These are phyloP conservation scores for Charaxes varanes DNA, from an alignment of 1,140 invertebrate species.

Conservation along the genomic window DNA sequence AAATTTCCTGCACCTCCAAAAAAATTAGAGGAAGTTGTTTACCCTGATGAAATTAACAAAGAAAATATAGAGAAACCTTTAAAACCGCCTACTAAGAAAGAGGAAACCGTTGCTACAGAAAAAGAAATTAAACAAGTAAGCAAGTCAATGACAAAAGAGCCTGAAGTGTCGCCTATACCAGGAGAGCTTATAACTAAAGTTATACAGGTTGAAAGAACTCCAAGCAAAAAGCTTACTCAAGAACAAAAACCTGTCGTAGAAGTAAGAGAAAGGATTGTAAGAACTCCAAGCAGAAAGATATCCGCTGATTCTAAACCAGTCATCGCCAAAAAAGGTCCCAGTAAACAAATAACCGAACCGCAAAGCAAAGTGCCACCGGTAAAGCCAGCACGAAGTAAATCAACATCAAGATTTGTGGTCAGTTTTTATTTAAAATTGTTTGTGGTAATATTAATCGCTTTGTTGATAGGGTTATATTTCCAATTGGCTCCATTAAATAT, in stretches of 20 bases:
- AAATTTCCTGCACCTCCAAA: slow-evolving; percentile 45
- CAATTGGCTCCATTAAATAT: slow-evolving; percentile 25
- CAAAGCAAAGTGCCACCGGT: slow-evolving; percentile 59
- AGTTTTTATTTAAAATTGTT: slow-evolving; percentile 60
- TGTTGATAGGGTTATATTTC: slow-evolving; percentile 58
- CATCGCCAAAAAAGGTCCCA: slow-evolving; percentile 34
- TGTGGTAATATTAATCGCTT: slow-evolving; percentile 50
- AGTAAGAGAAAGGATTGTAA: slow-evolving; percentile 58
- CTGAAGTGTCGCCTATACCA: slow-evolving; percentile 26
- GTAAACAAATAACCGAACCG: slow-evolving; percentile 33
- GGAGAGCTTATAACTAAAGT: slow-evolving; percentile 60
- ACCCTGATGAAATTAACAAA: slow-evolving; percentile 45
- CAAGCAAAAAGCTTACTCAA: slow-evolving; percentile 51
- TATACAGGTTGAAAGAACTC: slow-evolving; percentile 60
- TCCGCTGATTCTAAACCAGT: slow-evolving; percentile 39
- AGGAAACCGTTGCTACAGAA: slow-evolving; percentile 36
- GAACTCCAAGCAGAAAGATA: slow-evolving; percentile 59
- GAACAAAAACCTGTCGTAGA: slow-evolving; percentile 60
- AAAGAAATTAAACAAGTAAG: slow-evolving; percentile 29
- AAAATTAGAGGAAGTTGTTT: slow-evolving; percentile 54
- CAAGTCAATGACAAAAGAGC: slow-evolving; percentile 25
- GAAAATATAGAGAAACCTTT: slow-evolving; percentile 25
- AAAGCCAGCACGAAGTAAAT: slow-evolving; percentile 71
- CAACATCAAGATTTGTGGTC: slow-evolving; percentile 69
- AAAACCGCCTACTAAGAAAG: slow-evolving; percentile 41